A percentile compares a stretch with the other conserved stretches of the same genome.
These are phyloP conservation scores for Colossoma macropomum DNA, from an alignment of 2,113 vertebrate genomes.

Conservation along the genomic window DNA sequence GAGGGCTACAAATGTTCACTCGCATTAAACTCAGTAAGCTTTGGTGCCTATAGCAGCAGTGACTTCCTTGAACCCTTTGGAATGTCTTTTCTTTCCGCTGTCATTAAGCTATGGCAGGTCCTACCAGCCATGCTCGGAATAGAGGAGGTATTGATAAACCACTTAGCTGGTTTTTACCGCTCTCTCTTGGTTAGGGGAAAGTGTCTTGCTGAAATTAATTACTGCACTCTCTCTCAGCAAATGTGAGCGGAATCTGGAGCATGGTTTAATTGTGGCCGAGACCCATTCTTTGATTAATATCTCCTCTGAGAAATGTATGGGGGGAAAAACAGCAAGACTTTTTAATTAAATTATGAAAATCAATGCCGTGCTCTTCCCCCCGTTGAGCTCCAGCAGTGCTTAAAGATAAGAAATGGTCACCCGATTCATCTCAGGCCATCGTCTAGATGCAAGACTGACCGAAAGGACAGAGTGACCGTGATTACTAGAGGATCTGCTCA, in stretches of 20 bases:
- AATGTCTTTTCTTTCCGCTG: conserved; percentile 39
- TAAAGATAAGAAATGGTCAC: conserved; percentile 52
- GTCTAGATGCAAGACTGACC: conserved; percentile 26
- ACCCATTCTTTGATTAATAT: conserved; percentile 59
- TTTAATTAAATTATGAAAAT: conserved; percentile 63
- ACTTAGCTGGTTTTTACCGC: conserved; percentile 58
- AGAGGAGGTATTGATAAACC: conserved; percentile 53
- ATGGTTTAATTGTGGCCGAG: conserved; percentile 55
- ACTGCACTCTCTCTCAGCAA: conserved; percentile 43
- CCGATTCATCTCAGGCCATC: conserved; percentile 43
- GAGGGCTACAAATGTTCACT: conserved; percentile 36
- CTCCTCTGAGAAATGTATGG: conserved; percentile 42
- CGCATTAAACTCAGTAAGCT: conserved; percentile 37
- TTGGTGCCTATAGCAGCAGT: neutral
- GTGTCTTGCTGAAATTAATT: conserved; percentile 57
- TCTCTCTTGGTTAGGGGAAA: conserved; percentile 49
- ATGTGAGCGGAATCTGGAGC: conserved; percentile 55
- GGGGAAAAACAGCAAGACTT: conserved; percentile 45
- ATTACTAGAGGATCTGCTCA: conserved; percentile 4
- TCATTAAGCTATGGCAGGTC: conserved; percentile 34
- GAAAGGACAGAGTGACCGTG: conserved; percentile 51
- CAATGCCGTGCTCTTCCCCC: conserved; percentile 45
- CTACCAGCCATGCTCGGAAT: conserved; percentile 15
- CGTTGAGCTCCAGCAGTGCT: conserved; percentile 41
- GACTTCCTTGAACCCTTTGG: conserved; percentile 14